A percentile compares a stretch with the other conserved stretches of the same genome.
These are phyloP conservation scores for Botia almorhae DNA, from an alignment of 2,797 vertebrate genomes.

Conservation along the genomic window DNA sequence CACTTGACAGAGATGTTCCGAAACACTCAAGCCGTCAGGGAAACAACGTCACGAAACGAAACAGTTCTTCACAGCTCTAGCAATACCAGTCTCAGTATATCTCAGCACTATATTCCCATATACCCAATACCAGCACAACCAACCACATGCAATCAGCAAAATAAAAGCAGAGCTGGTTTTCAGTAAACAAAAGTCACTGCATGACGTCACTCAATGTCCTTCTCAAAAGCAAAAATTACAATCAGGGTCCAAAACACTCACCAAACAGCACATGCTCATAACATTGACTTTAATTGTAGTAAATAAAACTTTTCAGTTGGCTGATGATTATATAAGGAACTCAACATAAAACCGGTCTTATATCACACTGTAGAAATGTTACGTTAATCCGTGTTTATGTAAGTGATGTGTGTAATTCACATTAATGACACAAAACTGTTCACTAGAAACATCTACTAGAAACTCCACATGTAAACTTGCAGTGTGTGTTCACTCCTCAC, in stretches of 20 bases:
- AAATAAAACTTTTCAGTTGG: no score
- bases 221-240: slow-evolving; percentile 4
- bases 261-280: no score
- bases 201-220: neutral
- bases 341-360: no score
- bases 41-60: slow-evolving; percentile 29
- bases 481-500: no score
- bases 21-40: slow-evolving; percentile 15
- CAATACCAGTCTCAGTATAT: neutral
- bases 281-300: no score
- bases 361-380: no score
- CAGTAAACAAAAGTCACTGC: slow-evolving; percentile 4
- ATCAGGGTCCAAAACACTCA: neutral
- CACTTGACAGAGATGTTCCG: slow-evolving; percentile 50
- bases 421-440: no score
- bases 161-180: slow-evolving; percentile 14
- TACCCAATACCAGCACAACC: neutral
- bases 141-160: slow-evolving; percentile 13
- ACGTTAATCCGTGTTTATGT: no score
- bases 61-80: slow-evolving; percentile 4
- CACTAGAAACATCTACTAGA: no score
- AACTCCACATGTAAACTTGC: no score
- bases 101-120: neutral
- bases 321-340: no score
- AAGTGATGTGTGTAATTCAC: no score